phyloP scores from a whole-genome alignment of 2,797 vertebrate species.

The Smutsia gigantea region DNA sequence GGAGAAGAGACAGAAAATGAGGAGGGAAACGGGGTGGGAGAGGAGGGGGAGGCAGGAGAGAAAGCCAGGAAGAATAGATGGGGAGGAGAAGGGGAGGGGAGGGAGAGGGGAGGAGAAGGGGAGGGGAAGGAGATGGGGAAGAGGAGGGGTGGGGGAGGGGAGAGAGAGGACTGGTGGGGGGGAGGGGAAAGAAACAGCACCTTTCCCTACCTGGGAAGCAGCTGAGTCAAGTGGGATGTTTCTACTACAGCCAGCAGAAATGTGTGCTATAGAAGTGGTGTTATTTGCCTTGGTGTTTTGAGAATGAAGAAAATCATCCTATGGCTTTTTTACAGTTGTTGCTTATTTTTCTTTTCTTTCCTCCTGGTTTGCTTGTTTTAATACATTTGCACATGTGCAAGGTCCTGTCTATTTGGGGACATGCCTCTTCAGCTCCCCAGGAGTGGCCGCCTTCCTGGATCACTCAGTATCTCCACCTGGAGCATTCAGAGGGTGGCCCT shows the following conservation, averaged over 20 bases:
- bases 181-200: neutral
- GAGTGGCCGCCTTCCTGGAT: neutral
- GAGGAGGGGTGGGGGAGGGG: neutral
- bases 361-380: constrained; percentile 31
- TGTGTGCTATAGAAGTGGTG: neutral
- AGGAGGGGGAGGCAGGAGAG: no score
- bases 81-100: accelerated
- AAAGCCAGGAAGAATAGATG: no score
- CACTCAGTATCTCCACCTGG: neutral
- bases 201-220: neutral
- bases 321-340: constrained; percentile 11
- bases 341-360: constrained; percentile 42
- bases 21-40: neutral
- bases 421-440: neutral
- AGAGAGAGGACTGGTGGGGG: neutral
- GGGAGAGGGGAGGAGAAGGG: neutral
- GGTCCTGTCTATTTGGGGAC: constrained; percentile 37
- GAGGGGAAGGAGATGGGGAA: neutral
- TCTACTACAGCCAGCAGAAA: neutral
- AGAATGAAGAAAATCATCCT: constrained; percentile 33
- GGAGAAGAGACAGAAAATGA: neutral
- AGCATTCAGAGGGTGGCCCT: neutral
- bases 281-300: constrained; percentile 26
- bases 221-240: neutral
- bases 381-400: neutral